Evolutionary conservation across 2,888 invertebrate species (phyloP).

Genomic region (Pimpla rufipes): DNA sequence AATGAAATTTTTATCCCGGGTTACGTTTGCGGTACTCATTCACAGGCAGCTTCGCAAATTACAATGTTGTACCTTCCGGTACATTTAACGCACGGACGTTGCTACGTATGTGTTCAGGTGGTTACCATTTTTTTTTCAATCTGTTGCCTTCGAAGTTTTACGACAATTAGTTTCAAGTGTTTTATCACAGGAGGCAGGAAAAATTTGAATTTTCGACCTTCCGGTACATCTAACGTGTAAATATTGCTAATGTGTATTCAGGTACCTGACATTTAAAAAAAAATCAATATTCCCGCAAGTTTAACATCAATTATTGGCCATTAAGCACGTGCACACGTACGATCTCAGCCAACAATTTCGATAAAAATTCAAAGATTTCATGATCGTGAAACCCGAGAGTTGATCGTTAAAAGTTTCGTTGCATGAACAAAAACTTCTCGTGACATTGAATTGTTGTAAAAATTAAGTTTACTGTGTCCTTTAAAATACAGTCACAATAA

Average conservation of each 20-base stretch:
- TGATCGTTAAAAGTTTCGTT: too few relatives aligned
- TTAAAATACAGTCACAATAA: too few relatives aligned
- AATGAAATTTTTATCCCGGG: not conserved
- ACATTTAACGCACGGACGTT: not conserved
- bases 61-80: not conserved
- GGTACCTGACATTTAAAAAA: not conserved
- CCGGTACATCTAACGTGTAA: not conserved
- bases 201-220: not conserved
- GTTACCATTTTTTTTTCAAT: not conserved
- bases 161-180: not conserved
- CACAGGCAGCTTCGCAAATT: not conserved
- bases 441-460: too few relatives aligned
- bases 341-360: too few relatives aligned
- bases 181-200: not conserved
- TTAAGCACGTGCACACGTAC: too few relatives aligned
- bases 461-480: too few relatives aligned
- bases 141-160: not conserved
- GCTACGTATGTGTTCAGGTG: not conserved
- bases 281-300: not conserved
- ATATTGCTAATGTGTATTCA: not conserved
- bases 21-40: not conserved
- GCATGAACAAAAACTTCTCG: too few relatives aligned
- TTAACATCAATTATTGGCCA: not conserved
- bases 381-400: too few relatives aligned
- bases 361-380: too few relatives aligned